Base-by-base conservation (phyloP, 2,888 invertebrate genomes). In the Tipula helvola region DNA sequence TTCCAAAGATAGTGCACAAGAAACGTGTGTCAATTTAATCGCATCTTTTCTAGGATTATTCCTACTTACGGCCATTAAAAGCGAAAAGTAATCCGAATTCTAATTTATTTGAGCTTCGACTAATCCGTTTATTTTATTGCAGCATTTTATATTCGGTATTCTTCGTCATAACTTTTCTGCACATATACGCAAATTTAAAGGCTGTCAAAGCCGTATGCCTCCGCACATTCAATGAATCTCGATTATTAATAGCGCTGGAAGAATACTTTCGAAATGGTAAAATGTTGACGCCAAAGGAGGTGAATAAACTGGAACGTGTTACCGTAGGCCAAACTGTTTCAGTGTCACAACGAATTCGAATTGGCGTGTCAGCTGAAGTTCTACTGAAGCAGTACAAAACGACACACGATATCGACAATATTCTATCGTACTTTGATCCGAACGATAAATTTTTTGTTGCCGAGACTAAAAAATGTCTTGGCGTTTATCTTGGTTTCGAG, bases 1-100 rank as follows among this genome's bases (percentile, higher is more conserved):
- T 0, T 97, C 98, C 0, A 99, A 99, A 92, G 99, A 99, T 90
- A 96, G 97, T 5, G 98, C 98, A 88, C 99, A 99, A 92, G 99
- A 99, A 91, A 99, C 98, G 0, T 94, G 97, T 88, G 98, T 99
- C 13, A 99, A 99, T 92, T 93, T 99, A 84, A 91, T 96, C 57
- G 98, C 97, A 10, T 96, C 98, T 10, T 90, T 98, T 86, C 91
- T 94, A 87, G 97, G 97, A 87, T 93, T 98, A 86, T 91, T 95
- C 71, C 91, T 98, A 86, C 92, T 98, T 83, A 95, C 95, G 7
- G 88, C 92, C 88, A 93, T 95, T 88, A 94, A 91, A 92, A 93
- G 89, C 90, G 92, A 89, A 89, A 91, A 90, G 92, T 93, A 91
- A 92, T 91, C 89, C 0, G 16, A 7, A 39, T 47, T 86, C 18